A percentile compares a stretch with the other conserved stretches of the same genome.
Evolutionary conservation across 1,140 invertebrate species (phyloP).

Genomic region (Cephus cinctus): DNA sequence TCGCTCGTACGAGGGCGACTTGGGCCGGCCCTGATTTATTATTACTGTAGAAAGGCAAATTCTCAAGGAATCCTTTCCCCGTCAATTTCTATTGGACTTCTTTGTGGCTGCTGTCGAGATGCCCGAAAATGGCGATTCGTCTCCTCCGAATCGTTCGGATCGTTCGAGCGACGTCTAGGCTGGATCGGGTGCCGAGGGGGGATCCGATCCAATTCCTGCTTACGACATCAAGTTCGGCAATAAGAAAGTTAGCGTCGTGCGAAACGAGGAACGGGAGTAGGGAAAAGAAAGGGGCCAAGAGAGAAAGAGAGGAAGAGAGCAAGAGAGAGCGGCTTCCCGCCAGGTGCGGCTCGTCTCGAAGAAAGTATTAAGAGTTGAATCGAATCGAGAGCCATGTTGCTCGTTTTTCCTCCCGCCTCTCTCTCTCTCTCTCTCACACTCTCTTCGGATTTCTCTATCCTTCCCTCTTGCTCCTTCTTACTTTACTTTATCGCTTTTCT

Average conservation of each 20-base stretch:
- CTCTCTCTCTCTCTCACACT: constrained; percentile 6
- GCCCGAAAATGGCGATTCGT: too few relatives aligned
- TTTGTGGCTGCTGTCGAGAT: too few relatives aligned
- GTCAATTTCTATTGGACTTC: too few relatives aligned
- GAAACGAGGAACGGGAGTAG: constrained; percentile 14
- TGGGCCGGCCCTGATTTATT: too few relatives aligned
- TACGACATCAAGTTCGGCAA: constrained; percentile 51
- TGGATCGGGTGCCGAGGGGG: too few relatives aligned
- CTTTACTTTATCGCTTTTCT: constrained; percentile 16
- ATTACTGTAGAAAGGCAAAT: too few relatives aligned
- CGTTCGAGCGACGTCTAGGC: too few relatives aligned
- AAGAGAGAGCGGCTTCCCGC: constrained; percentile 12
- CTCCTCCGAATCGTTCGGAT: background rate
- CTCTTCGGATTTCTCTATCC: too few relatives aligned
- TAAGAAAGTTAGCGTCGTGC: constrained; percentile 43
- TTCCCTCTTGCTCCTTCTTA: constrained; percentile 22
- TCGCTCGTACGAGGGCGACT: too few relatives aligned
- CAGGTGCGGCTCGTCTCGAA: constrained; percentile 35
- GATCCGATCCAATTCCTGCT: constrained; percentile 42
- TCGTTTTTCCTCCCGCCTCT: constrained; percentile 22
- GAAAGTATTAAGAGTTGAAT: constrained; percentile 50
- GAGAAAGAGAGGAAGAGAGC: constrained; percentile 11
- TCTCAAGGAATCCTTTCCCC: too few relatives aligned
- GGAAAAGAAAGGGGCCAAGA: constrained; percentile 18
- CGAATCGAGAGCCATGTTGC: constrained; percentile 18